Evolutionary conservation across 2,113 vertebrate species (phyloP).

Genomic region (Hippocampus abdominalis): DNA sequence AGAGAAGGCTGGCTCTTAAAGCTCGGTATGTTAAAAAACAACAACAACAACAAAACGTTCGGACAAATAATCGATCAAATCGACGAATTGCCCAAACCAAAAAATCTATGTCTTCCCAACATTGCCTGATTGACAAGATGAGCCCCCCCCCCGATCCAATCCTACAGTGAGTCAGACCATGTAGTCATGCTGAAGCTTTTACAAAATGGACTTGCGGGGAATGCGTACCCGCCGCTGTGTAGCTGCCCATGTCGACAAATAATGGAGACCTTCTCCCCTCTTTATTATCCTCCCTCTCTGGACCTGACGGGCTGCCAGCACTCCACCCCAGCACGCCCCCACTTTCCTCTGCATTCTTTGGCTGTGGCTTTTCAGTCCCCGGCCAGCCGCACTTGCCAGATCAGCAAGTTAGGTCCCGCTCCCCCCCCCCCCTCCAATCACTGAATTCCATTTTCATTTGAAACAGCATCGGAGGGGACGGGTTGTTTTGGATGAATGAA

Average conservation of each 20-base stretch:
- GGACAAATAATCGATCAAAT: too few relatives aligned
- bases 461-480: conserved; percentile 13
- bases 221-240: conserved; percentile 22
- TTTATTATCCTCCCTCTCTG: conserved; percentile 21
- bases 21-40: conserved; percentile 78
- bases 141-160: too few relatives aligned
- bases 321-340: conserved; percentile 2
- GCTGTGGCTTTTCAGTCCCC: conserved; percentile 13
- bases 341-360: conserved; percentile 9
- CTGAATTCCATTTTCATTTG: conserved; percentile 28
- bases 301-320: conserved; percentile 4
- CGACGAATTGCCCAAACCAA: too few relatives aligned
- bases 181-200: conserved; percentile 25
- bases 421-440: conserved; percentile 9
- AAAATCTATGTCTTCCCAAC: too few relatives aligned
- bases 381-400: conserved; percentile 37
- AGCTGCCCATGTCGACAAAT: conserved; percentile 21
- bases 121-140: too few relatives aligned
- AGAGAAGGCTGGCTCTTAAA: conserved; percentile 98
- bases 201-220: conserved; percentile 34
- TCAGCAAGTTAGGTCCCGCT: conserved; percentile 22
- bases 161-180: conserved; percentile 3
- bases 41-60: too few relatives aligned
- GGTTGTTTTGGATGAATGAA: conserved; percentile 14
- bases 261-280: conserved; percentile 22